These are phyloP conservation scores for Zoanthus sociatus DNA, from an alignment of 92 coral and sea anemone genomes.

Conservation along the genomic window DNA sequence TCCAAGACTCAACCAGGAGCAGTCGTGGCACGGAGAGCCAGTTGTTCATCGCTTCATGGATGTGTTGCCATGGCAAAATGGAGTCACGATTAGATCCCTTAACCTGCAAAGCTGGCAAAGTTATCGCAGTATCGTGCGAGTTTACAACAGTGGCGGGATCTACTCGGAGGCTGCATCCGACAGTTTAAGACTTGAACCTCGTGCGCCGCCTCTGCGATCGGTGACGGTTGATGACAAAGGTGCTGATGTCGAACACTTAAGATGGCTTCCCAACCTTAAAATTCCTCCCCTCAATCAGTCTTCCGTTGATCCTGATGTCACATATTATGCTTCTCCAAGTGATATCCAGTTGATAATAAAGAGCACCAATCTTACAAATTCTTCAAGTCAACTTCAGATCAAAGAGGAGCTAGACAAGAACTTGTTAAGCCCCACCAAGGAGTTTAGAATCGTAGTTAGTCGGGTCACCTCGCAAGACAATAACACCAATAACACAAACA, in stretches of 20 bases:
- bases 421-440: conserved; percentile 75
- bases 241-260: conserved; percentile 71
- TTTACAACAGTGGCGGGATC: conserved; percentile 80
- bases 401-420: conserved; percentile 59
- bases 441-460: conserved; percentile 73
- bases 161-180: conserved; percentile 80
- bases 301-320: conserved; percentile 67
- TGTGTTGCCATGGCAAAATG: conserved; percentile 69
- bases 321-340: conserved; percentile 74
- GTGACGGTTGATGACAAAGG: conserved; percentile 70
- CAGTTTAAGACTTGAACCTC: conserved; percentile 83
- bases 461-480: conserved; percentile 83
- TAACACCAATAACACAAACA: conserved; percentile 83
- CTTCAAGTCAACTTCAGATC: conserved; percentile 51
- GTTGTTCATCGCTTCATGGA: conserved; percentile 77
- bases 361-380: conserved; percentile 50
- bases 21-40: conserved; percentile 91
- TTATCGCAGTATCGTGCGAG: conserved; percentile 84
- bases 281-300: conserved; percentile 69
- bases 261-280: conserved; percentile 84
- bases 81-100: conserved; percentile 72
- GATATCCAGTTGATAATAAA: conserved; percentile 63
- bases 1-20: conserved; percentile 52
- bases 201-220: conserved; percentile 73
- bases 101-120: conserved; percentile 72